These are phyloP conservation scores for Naso thynnoides DNA, from an alignment of 2,797 vertebrate genomes.

Conservation along the genomic window DNA sequence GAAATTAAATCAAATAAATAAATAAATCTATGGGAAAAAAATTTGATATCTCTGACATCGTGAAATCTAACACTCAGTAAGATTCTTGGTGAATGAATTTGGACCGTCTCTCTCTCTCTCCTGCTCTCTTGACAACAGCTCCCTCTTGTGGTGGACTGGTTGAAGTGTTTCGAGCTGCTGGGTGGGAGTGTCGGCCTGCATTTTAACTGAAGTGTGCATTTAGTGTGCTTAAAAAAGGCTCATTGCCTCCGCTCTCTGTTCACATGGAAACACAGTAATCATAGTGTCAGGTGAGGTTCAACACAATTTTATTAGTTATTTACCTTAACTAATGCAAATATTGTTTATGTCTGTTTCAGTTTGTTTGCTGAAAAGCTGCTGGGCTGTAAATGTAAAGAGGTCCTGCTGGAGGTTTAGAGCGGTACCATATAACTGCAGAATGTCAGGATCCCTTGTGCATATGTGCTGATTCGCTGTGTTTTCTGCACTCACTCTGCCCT, in stretches of 20 bases:
- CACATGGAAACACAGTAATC: not conserved
- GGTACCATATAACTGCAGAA: too few species aligned
- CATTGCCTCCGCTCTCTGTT: not conserved
- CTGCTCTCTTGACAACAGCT: slow-evolving; percentile 42
- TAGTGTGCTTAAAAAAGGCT: not conserved
- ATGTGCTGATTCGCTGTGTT: too few species aligned
- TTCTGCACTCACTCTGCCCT: too few species aligned
- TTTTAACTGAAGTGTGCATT: not conserved
- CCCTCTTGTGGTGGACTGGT: slow-evolving; percentile 63
- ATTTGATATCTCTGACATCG: not conserved
- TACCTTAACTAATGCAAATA: too few species aligned
- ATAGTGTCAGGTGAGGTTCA: not conserved
- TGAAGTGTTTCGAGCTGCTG: slow-evolving; percentile 24
- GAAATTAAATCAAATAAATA: too few species aligned
- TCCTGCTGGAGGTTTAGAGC: too few species aligned
- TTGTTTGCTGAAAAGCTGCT: too few species aligned
- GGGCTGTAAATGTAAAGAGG: too few species aligned
- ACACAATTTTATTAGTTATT: too few species aligned
- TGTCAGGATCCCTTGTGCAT: too few species aligned
- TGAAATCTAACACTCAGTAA: not conserved
- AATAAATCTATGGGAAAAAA: not conserved
- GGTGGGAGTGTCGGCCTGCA: not conserved
- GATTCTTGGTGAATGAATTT: not conserved
- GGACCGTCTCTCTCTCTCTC: not conserved
- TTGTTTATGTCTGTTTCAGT: too few species aligned